A percentile compares a stretch with the other conserved stretches of the same genome.
Evolutionary conservation across 2,113 vertebrate species (phyloP).

Genomic region (rat (Rattus norvegicus)): GRCr8 NC_086028.1:73899001-73899500

Average conservation of each 20-base stretch:
- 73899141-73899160: background rate
- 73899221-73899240: background rate
- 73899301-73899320: background rate
- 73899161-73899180: background rate
- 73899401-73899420: background rate
- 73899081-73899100: background rate
- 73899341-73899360: background rate
- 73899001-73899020: background rate
- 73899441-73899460: background rate
- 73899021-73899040: background rate
- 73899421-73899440: background rate
- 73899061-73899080: background rate
- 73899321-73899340: background rate
- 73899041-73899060: background rate
- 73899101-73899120: background rate
- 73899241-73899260: background rate
- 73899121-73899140: background rate
- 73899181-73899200: background rate
- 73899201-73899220: rapidly evolving
- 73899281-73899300: background rate
- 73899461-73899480: background rate
- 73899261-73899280: background rate
- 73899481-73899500: background rate
- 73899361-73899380: background rate
- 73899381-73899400: background rate